phyloP scores from a whole-genome alignment of 2,888 invertebrate species.

The Lydus trimaculatus region DNA sequence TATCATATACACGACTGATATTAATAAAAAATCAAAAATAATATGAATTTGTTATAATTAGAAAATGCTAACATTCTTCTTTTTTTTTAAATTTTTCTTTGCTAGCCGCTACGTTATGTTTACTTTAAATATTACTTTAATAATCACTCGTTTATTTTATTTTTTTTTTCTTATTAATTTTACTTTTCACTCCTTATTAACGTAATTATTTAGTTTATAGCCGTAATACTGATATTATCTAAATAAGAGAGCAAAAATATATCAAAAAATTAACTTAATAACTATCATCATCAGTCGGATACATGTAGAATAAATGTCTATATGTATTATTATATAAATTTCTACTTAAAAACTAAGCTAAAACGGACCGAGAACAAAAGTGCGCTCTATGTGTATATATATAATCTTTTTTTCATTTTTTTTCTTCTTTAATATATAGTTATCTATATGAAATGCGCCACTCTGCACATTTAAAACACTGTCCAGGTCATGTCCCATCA shows the following conservation, averaged over 20 bases:
- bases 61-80: neutral
- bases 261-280: constrained; percentile 31
- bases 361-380: constrained; percentile 52
- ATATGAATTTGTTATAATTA: neutral
- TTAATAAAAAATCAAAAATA: constrained; percentile 9
- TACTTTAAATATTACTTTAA: constrained; percentile 9
- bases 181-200: neutral
- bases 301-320: constrained; percentile 48
- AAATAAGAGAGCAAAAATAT: constrained; percentile 25
- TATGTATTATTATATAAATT: constrained; percentile 31
- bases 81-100: too few relatives aligned
- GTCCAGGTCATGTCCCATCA: constrained; percentile 59
- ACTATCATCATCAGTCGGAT: constrained; percentile 49
- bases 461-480: constrained; percentile 50
- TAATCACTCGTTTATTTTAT: neutral
- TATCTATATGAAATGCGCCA: constrained; percentile 40
- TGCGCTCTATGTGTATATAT: constrained; percentile 34
- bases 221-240: constrained; percentile 12
- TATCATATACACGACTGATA: constrained; percentile 48
- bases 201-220: constrained; percentile 7
- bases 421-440: constrained; percentile 7
- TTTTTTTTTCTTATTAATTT: neutral
- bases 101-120: neutral
- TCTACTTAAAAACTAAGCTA: constrained; percentile 57
- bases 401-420: neutral